These are phyloP conservation scores for Caerostris darwini DNA, from an alignment of 1,140 invertebrate genomes.

Conservation along the genomic window DNA sequence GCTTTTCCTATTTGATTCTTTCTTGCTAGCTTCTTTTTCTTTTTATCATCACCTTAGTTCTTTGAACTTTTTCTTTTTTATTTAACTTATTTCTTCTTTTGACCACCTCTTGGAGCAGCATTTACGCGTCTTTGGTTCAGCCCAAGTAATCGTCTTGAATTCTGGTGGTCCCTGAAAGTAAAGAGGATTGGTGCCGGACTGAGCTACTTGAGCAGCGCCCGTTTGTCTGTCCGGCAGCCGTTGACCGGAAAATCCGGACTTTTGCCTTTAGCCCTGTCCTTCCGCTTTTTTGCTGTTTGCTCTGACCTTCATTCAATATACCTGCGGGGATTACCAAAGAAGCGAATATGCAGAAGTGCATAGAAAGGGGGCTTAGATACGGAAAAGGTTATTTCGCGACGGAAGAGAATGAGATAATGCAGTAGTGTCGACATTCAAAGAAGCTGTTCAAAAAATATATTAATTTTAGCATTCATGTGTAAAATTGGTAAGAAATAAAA, in stretches of 20 bases:
- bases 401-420: too few species aligned
- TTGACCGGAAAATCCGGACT: constrained; percentile 63
- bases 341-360: constrained; percentile 13
- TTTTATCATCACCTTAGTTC: background rate
- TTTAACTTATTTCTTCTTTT: background rate
- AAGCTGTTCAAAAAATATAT: too few species aligned
- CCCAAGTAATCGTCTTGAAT: constrained; percentile 65
- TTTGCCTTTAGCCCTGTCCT: constrained; percentile 40
- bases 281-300: constrained; percentile 5
- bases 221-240: constrained; percentile 26
- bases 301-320: constrained; percentile 56
- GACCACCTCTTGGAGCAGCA: constrained; percentile 28
- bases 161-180: constrained; percentile 49
- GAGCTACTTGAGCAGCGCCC: background rate
- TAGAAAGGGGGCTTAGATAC: too few species aligned
- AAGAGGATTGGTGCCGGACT: constrained; percentile 38
- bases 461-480: too few species aligned
- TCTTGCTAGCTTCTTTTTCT: background rate
- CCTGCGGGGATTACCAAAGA: constrained; percentile 48
- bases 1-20: constrained; percentile 9
- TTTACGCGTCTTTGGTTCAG: constrained; percentile 59
- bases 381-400: too few species aligned
- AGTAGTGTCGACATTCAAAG: too few species aligned
- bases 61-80: background rate
- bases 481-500: too few species aligned